Conservation (phyloP, 1,140 invertebrate species). For the Eupristina koningsbergeri region DNA sequence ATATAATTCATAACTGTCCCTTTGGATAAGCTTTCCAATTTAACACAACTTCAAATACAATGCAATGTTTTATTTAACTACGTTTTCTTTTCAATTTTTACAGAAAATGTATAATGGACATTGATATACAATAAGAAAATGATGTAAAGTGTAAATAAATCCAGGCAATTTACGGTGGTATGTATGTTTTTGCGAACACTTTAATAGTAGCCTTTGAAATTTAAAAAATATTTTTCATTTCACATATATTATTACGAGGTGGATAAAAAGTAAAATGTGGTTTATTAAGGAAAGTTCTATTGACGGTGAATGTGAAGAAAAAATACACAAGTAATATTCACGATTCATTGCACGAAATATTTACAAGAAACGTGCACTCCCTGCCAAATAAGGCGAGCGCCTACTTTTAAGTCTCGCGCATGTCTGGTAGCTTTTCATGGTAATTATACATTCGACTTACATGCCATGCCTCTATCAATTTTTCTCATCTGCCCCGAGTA, state of each 20-base stretch:
- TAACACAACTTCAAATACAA: no score
- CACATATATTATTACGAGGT: not conserved
- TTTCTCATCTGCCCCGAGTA: not conserved
- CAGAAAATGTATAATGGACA: no score
- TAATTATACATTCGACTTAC: not conserved
- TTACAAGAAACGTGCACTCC: conserved; percentile 60
- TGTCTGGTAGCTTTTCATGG: not conserved
- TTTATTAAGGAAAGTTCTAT: not conserved
- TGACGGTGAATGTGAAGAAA: not conserved
- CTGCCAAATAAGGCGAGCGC: conserved; percentile 51
- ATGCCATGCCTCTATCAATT: not conserved
- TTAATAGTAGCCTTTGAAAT: no score
- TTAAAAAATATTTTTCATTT: no score
- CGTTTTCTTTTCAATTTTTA: no score
- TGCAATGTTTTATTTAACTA: no score
- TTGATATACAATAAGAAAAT: no score
- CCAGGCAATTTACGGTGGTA: no score
- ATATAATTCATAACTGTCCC: no score
- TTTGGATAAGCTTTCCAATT: no score
- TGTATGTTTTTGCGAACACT: no score
- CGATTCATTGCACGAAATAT: conserved; percentile 65
- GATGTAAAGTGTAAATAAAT: no score
- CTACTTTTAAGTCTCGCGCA: not conserved
- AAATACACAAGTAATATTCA: conserved; percentile 18
- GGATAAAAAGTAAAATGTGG: not conserved